phyloP scores from a whole-genome alignment of 2,888 invertebrate species.

The Iselma pallidipennis region DNA sequence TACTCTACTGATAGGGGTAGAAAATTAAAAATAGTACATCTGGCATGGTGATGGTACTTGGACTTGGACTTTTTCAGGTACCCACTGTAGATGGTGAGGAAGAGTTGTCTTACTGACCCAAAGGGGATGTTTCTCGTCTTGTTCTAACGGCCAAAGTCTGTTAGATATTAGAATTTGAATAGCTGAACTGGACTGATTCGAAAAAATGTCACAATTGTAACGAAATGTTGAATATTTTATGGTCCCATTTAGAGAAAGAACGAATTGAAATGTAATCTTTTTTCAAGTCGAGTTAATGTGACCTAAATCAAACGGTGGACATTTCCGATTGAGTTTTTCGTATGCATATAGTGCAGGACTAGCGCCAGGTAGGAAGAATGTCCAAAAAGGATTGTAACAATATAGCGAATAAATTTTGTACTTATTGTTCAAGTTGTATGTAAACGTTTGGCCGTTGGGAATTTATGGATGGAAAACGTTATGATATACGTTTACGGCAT shows the following conservation, averaged over 20 bases:
- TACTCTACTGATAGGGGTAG: too few species aligned
- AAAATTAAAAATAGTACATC: neutral
- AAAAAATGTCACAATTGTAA: neutral
- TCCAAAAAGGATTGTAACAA: conserved; percentile 45
- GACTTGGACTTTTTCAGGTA: too few species aligned
- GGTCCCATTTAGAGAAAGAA: conserved; percentile 24
- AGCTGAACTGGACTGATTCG: neutral
- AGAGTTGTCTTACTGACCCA: too few species aligned
- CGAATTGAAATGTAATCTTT: conserved; percentile 48
- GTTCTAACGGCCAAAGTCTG: neutral
- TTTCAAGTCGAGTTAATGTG: conserved; percentile 38
- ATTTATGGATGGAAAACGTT: neutral
- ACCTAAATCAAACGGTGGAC: conserved; percentile 52
- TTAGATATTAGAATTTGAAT: conserved; percentile 1
- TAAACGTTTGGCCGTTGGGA: neutral
- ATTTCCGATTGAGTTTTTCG: conserved; percentile 48
- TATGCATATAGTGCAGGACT: neutral
- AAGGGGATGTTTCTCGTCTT: neutral
- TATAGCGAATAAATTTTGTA: conserved; percentile 46
- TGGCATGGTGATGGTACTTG: too few species aligned
- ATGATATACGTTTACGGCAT: neutral
- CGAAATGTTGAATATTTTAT: neutral
- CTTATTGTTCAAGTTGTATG: conserved; percentile 36
- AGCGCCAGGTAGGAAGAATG: neutral
- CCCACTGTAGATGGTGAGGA: too few species aligned